Evolutionary conservation across 1,140 invertebrate genomes (phyloP).

Genomic region (Nymphalis io): DNA sequence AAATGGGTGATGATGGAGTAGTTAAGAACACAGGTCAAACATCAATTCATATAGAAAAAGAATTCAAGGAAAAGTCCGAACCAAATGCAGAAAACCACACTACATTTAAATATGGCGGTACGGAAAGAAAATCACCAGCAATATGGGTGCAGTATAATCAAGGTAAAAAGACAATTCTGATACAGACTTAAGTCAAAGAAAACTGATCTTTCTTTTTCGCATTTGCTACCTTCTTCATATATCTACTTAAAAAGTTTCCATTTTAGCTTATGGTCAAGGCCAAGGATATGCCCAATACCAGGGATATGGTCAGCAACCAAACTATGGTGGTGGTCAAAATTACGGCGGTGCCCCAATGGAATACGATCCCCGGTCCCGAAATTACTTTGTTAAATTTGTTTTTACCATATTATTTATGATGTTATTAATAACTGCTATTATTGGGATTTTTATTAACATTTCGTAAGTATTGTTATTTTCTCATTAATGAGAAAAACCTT

Average conservation of each 20-base stretch:
- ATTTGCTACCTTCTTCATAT: too few species aligned
- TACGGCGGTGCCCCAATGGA: constrained; percentile 27
- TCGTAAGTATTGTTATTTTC: constrained; percentile 25
- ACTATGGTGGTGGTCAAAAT: not conserved
- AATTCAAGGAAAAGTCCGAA: not conserved
- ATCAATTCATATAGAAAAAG: not conserved
- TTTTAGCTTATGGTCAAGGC: constrained; percentile 1
- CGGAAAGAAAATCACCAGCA: constrained; percentile 1
- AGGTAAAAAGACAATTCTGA: constrained; percentile 2
- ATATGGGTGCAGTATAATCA: constrained; percentile 31
- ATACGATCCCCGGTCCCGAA: constrained; percentile 48
- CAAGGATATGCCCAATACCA: not conserved
- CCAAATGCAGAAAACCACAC: not conserved
- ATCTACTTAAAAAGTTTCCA: too few species aligned
- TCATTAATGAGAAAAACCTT: too few species aligned
- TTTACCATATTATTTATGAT: constrained; percentile 46
- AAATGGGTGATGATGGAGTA: not conserved
- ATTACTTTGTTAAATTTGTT: constrained; percentile 48
- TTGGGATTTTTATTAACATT: constrained; percentile 16
- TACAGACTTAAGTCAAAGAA: too few species aligned
- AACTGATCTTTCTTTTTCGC: too few species aligned
- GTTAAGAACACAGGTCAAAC: not conserved
- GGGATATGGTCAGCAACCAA: not conserved
- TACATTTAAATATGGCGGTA: not conserved
- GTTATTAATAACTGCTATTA: constrained; percentile 41